Conservation (phyloP, 2,113 vertebrate species). For the Elephas maximus region DNA sequence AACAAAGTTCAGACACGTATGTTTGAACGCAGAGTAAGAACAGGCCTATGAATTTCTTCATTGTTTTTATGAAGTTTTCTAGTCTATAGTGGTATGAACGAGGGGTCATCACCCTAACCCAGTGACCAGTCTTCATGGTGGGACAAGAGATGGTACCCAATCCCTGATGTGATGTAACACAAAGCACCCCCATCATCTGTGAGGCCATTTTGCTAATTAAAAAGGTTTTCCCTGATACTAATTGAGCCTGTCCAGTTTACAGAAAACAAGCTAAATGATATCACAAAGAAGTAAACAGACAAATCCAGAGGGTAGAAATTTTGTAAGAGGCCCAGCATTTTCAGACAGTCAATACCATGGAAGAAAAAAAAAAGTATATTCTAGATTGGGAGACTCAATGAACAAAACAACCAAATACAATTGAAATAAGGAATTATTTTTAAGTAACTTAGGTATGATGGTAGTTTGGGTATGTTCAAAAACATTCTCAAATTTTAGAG, state of each 20-base stretch:
- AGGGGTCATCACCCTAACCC: neutral
- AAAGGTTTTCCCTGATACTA: neutral
- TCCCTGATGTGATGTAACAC: accelerated
- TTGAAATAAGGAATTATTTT: neutral
- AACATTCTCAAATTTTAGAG: conserved; percentile 32
- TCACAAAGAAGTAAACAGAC: neutral
- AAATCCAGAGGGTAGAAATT: neutral
- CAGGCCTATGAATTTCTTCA: neutral
- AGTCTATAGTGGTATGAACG: neutral
- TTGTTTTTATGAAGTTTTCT: neutral
- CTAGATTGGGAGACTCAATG: neutral
- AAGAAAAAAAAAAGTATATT: accelerated
- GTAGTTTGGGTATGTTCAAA: neutral
- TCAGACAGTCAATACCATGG: neutral
- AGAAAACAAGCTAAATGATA: neutral
- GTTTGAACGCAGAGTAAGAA: neutral
- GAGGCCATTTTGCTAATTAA: neutral
- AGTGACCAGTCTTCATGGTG: neutral
- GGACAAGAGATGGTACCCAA: accelerated
- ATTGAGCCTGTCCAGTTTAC: neutral
- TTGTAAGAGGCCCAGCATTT: neutral
- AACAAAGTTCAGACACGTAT: neutral
- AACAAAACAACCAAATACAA: neutral
- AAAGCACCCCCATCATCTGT: neutral
- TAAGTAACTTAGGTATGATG: neutral